Conservation (phyloP, 2,113 vertebrate species). For the Chloropsis cyanopogon region DNA sequence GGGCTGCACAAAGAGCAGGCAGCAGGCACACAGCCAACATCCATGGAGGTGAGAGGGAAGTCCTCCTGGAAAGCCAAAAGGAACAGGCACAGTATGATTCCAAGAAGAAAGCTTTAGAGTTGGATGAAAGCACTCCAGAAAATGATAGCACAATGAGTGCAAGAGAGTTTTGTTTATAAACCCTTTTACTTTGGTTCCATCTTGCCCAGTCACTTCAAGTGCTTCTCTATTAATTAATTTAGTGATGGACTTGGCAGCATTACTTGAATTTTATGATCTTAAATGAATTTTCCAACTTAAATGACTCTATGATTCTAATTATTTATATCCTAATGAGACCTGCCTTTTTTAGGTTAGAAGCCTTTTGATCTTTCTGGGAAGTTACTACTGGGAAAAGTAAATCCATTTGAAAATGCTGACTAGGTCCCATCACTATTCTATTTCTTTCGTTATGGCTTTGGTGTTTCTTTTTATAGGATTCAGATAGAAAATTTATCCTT, state of each 20-base stretch:
- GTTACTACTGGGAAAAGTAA: neutral
- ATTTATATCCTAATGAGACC: neutral
- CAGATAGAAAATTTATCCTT: neutral
- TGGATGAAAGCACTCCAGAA: neutral
- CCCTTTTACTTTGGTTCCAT: neutral
- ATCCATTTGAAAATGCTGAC: neutral
- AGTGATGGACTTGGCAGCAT: neutral
- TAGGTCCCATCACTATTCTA: neutral
- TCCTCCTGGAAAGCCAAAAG: neutral
- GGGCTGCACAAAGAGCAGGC: neutral
- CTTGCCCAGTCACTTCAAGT: neutral
- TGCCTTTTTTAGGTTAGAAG: neutral
- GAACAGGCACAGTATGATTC: neutral
- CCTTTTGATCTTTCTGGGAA: neutral
- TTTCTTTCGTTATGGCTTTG: neutral
- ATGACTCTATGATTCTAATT: neutral
- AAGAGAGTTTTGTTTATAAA: slow-evolving; percentile 15
- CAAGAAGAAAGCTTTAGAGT: neutral
- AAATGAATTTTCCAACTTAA: neutral
- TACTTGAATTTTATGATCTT: neutral
- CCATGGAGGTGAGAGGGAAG: neutral
- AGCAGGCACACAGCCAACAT: neutral
- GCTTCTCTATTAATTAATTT: neutral
- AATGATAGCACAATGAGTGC: neutral
- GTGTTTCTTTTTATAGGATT: neutral